A percentile compares a stretch with the other conserved stretches of the same genome.
phyloP scores from a whole-genome alignment of 2,888 invertebrate species.

The Bruchidius siliquastri region DNA sequence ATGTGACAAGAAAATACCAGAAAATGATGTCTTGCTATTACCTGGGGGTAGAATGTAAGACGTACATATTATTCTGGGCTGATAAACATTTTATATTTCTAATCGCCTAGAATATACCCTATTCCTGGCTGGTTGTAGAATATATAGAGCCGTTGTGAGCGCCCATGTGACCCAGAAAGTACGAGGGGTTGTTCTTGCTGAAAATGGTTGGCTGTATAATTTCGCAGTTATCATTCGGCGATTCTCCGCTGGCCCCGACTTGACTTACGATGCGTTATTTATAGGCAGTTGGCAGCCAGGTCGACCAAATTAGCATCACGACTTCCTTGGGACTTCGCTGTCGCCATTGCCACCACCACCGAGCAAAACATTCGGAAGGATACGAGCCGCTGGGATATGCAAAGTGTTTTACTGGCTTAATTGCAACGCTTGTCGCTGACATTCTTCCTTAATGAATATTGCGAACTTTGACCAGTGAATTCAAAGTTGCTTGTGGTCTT shows the following conservation, averaged over 20 bases:
- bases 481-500: neutral
- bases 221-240: slow-evolving; percentile 42
- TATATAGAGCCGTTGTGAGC: no score
- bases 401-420: neutral
- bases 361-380: neutral
- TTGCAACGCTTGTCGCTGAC: neutral
- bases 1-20: no score
- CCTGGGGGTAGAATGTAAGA: no score
- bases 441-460: neutral
- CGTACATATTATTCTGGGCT: no score
- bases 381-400: neutral
- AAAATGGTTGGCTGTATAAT: slow-evolving; percentile 35
- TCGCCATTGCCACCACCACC: neutral
- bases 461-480: neutral
- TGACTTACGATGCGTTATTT: slow-evolving; percentile 43
- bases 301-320: neutral
- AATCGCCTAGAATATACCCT: no score
- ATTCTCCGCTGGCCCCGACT: slow-evolving; percentile 31
- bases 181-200: slow-evolving; percentile 38
- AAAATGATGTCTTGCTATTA: no score
- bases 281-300: slow-evolving; percentile 16
- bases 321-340: neutral
- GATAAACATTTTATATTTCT: no score
- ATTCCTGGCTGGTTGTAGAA: no score
- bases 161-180: neutral